Conservation (phyloP, 1,140 invertebrate species). For the Hyles vespertilio region DNA sequence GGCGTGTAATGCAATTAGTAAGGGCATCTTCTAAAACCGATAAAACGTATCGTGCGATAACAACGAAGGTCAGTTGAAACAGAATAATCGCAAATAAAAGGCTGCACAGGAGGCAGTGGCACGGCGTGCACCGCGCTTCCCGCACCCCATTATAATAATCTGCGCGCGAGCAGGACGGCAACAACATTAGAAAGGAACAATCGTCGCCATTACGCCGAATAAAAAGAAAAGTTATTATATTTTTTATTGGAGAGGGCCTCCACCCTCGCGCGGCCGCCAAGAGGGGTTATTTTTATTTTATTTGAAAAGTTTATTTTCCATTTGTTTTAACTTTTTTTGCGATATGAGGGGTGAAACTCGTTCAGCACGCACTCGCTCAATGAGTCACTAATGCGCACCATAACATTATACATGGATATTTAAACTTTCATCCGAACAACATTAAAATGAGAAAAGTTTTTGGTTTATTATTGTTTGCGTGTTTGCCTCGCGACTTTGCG, state of each 20-base stretch:
- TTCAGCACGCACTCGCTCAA: conserved; percentile 56
- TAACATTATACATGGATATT: conserved; percentile 74
- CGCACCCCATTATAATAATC: conserved; percentile 64
- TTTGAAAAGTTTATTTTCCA: conserved; percentile 73
- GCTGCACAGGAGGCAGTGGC: background rate
- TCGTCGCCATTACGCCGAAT: conserved; percentile 70
- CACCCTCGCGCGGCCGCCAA: conserved; percentile 57
- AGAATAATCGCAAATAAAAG: background rate
- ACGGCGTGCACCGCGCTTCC: conserved; percentile 13
- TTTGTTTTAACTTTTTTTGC: conserved; percentile 72
- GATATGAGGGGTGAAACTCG: conserved; percentile 59
- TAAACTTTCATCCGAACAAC: conserved; percentile 68
- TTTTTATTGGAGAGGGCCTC: conserved; percentile 71
- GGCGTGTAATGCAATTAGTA: no score
- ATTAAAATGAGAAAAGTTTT: conserved; percentile 74
- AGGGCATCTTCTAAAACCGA: no score
- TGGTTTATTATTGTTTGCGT: conserved; percentile 53
- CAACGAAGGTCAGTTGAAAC: no score
- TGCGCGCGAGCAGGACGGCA: conserved; percentile 52
- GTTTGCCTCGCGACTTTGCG: conserved; percentile 11
- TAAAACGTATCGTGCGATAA: no score
- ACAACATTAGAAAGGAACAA: conserved; percentile 58
- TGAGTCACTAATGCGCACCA: conserved; percentile 70
- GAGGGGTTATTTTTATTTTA: conserved; percentile 74
- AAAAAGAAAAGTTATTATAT: conserved; percentile 75